phyloP scores from a whole-genome alignment of 2,113 vertebrate species.

The Macrotus californicus region DNA sequence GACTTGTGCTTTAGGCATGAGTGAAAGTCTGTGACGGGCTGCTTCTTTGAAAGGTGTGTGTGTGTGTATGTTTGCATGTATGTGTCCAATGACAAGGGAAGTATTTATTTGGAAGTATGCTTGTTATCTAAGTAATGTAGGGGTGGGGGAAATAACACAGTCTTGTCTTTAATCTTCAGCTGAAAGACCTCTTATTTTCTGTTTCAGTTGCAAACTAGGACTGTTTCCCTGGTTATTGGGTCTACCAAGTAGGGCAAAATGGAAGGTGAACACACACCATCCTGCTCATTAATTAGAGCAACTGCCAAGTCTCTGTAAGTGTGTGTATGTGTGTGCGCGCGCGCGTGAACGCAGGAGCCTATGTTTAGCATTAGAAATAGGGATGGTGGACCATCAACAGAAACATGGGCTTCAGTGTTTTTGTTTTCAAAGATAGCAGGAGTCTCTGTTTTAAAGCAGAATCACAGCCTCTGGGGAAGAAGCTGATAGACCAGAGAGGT shows the following conservation, averaged over 20 bases:
- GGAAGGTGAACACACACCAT: not conserved
- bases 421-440: not conserved
- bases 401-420: not conserved
- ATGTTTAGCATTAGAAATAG: not conserved
- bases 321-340: fast-evolving
- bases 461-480: not conserved
- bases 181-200: not conserved
- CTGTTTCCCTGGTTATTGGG: not conserved
- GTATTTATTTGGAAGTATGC: not conserved
- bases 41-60: not conserved
- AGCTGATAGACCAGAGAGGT: not conserved
- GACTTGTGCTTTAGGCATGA: not conserved
- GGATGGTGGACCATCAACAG: not conserved
- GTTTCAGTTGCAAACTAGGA: not conserved
- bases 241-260: not conserved
- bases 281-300: not conserved
- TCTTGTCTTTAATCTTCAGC: not conserved
- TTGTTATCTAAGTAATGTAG: not conserved
- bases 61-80: not conserved
- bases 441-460: not conserved
- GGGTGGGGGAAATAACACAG: not conserved
- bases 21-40: not conserved
- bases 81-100: not conserved
- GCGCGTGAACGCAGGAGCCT: fast-evolving
- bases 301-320: not conserved